Base-by-base conservation (phyloP, 2,797 vertebrate species). In the Decapterus maruadsi region DNA sequence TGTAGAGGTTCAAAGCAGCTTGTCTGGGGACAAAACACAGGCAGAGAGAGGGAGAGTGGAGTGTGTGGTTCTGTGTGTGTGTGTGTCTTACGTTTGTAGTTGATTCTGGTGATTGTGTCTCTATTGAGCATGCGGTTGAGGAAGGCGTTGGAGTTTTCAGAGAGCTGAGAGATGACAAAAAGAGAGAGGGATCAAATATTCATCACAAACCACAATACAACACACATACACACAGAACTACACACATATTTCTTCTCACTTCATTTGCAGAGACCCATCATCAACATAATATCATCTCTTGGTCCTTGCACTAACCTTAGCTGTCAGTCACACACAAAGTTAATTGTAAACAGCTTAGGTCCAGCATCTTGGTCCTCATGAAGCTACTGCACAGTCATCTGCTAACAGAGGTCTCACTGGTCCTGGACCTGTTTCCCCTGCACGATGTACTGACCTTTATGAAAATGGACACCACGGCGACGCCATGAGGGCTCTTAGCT, bases 101-200 rank as follows among this genome's bases (percentile, higher is more conserved):
- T 99, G 95, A 99, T 99, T 96, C 97, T 97, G 6, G 97, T 99
- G 91, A 99, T 97, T 89, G 97, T 99, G 94, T 98, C 98, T 96
- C 98, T 97, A 93, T 97, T 98, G 85, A 99, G 96, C 97, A 99
- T 98, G 83, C 97, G 97, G 93, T 98, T 98, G 91, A 99, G 96
- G 94, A 99, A 98, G 72, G 94, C 86, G 87, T 99, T 99, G 89
- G 97, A 97, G 90, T 96, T 97, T 90, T 99, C 98, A 65, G 98
- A 97, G 90, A 99, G 96, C 98, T 99, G 82, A 17, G 85, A 83
- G 75, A 80, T 36, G 53, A 83, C 53, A 79, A 67, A 69, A 58
- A 77, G 50, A 75, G 57, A 77, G 19, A 48, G 65, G 55, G 10
- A 56, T 80, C 17, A 84, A 80, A 85, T 72, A 68, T 82, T 84